Conservation (phyloP, 2,113 vertebrate genomes). For the Prionailurus viverrinus region DNA sequence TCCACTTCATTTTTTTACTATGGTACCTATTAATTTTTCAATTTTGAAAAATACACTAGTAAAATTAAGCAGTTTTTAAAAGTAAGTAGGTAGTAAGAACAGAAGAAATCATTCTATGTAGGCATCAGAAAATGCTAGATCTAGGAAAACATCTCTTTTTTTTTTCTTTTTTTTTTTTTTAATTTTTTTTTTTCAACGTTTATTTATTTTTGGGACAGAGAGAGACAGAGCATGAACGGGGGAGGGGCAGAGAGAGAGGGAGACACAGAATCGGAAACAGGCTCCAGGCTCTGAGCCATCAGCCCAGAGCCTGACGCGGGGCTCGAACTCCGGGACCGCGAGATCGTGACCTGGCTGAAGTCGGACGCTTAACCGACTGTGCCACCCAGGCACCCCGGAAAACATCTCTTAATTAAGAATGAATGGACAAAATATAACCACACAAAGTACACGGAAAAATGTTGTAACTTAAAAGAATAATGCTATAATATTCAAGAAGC, state of each 20-base stretch:
- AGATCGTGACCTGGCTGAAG: too few species aligned
- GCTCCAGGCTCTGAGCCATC: too few species aligned
- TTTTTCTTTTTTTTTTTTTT: too few species aligned
- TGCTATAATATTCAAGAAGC: background rate
- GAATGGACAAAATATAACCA: background rate
- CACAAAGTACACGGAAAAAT: background rate
- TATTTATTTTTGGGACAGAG: too few species aligned
- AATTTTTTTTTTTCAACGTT: too few species aligned
- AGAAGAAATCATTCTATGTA: background rate
- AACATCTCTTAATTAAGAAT: background rate
- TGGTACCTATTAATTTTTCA: background rate
- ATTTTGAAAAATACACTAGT: constrained; percentile 41
- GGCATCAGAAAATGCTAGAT: background rate
- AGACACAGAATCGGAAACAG: too few species aligned
- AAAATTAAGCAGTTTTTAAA: background rate
- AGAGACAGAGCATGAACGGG: too few species aligned
- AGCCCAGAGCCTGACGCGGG: too few species aligned
- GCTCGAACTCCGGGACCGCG: too few species aligned
- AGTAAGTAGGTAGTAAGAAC: background rate
- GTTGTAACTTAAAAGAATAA: background rate
- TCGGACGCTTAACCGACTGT: too few species aligned
- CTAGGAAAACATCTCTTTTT: background rate
- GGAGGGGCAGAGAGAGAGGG: too few species aligned
- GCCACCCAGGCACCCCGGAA: too few species aligned
- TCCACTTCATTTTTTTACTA: background rate